phyloP scores from a whole-genome alignment of 1,140 invertebrate species.

The Scylla paramamosain region DNA sequence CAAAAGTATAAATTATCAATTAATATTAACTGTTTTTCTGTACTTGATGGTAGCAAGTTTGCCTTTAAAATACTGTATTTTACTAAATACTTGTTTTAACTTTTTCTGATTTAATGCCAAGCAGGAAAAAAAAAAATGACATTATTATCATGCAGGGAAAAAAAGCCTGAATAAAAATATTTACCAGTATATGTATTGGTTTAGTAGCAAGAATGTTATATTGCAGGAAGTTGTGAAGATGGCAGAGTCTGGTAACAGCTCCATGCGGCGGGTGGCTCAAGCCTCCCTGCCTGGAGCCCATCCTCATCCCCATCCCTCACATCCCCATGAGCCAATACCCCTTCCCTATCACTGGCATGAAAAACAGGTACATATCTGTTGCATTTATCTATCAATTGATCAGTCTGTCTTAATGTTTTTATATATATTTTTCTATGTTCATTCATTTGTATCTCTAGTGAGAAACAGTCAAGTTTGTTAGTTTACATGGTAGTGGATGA shows the following conservation, averaged over 20 bases:
- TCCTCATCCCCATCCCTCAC: constrained; percentile 52
- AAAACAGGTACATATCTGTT: constrained; percentile 43
- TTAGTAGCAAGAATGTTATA: too few species aligned
- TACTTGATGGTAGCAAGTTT: too few species aligned
- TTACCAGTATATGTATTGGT: too few species aligned
- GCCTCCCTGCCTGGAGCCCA: constrained; percentile 58
- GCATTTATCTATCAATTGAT: not conserved
- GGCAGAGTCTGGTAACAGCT: constrained; percentile 58
- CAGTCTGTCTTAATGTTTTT: not conserved
- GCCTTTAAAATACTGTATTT: too few species aligned
- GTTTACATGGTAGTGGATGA: not conserved
- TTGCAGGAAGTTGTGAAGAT: constrained; percentile 65
- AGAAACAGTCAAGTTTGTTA: not conserved
- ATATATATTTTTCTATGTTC: not conserved
- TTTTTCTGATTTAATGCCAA: too few species aligned
- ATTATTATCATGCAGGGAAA: too few species aligned
- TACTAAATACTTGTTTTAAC: too few species aligned
- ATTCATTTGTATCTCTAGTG: not conserved
- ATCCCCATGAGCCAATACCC: constrained; percentile 62
- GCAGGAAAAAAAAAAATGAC: too few species aligned
- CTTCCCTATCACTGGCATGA: constrained; percentile 71
- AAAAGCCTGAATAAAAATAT: too few species aligned
- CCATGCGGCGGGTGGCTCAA: constrained; percentile 53
- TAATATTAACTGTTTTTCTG: too few species aligned
- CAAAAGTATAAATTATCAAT: too few species aligned